Evolutionary conservation across 2,113 vertebrate species (phyloP).

Genomic region (Corythaixoides concolor): DNA sequence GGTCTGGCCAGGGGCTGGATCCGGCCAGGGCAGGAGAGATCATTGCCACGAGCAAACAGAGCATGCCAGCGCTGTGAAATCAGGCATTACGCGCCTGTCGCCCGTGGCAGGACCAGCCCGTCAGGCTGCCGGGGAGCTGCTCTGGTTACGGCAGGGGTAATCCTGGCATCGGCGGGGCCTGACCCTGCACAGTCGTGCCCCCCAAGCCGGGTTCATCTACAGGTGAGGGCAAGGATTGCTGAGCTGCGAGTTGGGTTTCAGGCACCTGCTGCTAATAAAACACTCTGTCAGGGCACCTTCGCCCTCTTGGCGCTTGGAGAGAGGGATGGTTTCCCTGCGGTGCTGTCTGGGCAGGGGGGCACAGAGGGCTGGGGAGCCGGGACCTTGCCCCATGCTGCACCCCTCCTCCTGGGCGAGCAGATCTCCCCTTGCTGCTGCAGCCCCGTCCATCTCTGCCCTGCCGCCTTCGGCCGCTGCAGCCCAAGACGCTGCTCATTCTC

Average conservation of each 20-base stretch:
- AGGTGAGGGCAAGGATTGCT: constrained; percentile 68
- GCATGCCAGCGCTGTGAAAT: constrained; percentile 43
- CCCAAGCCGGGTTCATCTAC: constrained; percentile 68
- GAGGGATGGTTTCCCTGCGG: background rate
- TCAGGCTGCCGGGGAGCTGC: background rate
- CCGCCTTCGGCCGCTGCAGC: background rate
- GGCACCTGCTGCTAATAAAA: constrained; percentile 80
- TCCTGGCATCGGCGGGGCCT: background rate
- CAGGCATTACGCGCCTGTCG: constrained; percentile 47
- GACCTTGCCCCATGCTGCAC: background rate
- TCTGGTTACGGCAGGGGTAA: background rate
- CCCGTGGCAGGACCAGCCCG: background rate
- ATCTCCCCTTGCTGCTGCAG: background rate
- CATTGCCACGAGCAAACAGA: constrained; percentile 3
- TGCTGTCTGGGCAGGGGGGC: background rate
- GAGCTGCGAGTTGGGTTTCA: constrained; percentile 55
- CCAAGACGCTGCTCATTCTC: background rate
- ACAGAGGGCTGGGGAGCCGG: background rate
- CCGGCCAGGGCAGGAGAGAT: background rate
- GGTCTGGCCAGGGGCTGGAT: background rate
- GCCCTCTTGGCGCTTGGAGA: background rate
- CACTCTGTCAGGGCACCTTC: constrained; percentile 64
- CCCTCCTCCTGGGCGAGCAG: background rate
- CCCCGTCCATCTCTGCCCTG: background rate
- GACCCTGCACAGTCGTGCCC: constrained; percentile 51